Percentiles rank a stretch among this genome's conserved stretches.
Conservation (phyloP, 2,888 invertebrate genomes). For the Acleris holmiana region DNA sequence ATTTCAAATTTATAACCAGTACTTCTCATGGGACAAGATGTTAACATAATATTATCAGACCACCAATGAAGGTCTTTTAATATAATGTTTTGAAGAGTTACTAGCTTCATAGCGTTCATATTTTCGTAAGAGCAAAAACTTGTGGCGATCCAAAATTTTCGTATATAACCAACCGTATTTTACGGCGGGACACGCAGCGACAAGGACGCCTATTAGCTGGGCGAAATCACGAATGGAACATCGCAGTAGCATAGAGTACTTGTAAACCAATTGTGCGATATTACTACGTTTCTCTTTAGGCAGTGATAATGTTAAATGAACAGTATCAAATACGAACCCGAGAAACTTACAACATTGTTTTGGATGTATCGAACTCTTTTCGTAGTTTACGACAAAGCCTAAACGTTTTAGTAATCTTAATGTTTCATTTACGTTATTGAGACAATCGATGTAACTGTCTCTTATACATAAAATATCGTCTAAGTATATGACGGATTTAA, state of each 20-base stretch:
- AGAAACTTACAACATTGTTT: not conserved
- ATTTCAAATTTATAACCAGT: not conserved
- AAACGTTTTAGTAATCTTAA: too few relatives aligned
- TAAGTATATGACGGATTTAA: too few relatives aligned
- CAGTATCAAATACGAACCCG: not conserved
- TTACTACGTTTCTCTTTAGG: not conserved
- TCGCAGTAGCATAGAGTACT: not conserved
- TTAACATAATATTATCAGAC: not conserved
- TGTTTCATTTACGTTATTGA: too few relatives aligned
- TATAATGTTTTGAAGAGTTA: not conserved
- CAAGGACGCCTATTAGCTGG: not conserved
- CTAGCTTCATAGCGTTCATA: not conserved
- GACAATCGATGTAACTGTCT: too few relatives aligned
- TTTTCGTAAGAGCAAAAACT: not conserved
- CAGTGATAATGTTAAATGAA: not conserved
- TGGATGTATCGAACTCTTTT: not conserved
- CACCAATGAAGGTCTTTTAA: not conserved
- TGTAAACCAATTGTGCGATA: not conserved
- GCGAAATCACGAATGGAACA: slow-evolving; percentile 1
- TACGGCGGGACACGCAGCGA: not conserved
- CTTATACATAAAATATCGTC: too few relatives aligned
- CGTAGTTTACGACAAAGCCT: not conserved
- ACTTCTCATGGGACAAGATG: not conserved
- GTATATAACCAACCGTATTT: not conserved
- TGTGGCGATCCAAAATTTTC: not conserved